phyloP scores from a whole-genome alignment of 2,888 invertebrate genomes.

The Hypselothyrea guttata region DNA sequence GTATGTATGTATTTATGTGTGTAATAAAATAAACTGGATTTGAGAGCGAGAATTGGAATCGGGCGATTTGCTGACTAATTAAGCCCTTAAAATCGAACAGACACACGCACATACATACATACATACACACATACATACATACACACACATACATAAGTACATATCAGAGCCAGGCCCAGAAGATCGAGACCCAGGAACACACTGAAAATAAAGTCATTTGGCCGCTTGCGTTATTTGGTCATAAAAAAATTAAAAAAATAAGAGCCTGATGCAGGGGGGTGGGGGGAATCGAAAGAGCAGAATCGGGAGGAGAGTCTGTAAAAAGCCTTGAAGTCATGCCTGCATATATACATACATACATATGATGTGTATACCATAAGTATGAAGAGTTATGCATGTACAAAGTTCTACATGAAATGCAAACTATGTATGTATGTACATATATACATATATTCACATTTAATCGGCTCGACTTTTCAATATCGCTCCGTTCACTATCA shows the following conservation, averaged over 20 bases:
- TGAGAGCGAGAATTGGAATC: conserved; percentile 31
- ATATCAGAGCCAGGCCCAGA: too few species aligned
- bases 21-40: conserved; percentile 45
- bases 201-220: conserved; percentile 68
- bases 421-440: too few species aligned
- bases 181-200: conserved; percentile 22
- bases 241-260: not conserved
- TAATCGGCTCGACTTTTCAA: too few species aligned
- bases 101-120: not conserved
- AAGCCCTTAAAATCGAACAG: conserved; percentile 58
- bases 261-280: conserved; percentile 7
- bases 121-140: too few species aligned
- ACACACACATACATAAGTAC: too few species aligned
- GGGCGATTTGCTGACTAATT: conserved; percentile 61
- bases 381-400: too few species aligned
- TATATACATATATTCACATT: too few species aligned
- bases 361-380: conserved; percentile 2
- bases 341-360: conserved; percentile 6
- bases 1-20: not conserved
- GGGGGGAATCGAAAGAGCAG: too few species aligned
- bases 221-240: conserved; percentile 18
- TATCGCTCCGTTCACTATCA: too few species aligned
- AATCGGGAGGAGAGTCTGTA: conserved; percentile 3
- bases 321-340: conserved; percentile 8
- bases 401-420: too few species aligned